A percentile compares a stretch with the other conserved stretches of the same genome.
Evolutionary conservation across 2,888 invertebrate species (phyloP).

Genomic region (Spisula subtruncata): DNA sequence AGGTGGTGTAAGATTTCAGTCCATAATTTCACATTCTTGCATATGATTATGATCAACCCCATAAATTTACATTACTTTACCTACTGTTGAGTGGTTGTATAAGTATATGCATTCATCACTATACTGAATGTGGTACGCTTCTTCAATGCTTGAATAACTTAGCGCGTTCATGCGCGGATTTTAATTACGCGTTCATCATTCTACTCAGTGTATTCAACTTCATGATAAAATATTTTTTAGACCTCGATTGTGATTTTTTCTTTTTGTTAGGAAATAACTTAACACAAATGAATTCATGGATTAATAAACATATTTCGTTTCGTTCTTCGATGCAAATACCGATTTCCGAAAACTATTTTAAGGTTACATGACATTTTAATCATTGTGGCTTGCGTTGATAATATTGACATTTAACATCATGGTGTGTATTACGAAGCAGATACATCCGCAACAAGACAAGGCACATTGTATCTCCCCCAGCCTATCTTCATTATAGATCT

Average conservation of each 20-base stretch:
- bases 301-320: background rate
- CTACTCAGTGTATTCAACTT: background rate
- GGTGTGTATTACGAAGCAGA: background rate
- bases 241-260: too few relatives aligned
- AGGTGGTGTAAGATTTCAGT: conserved; percentile 7
- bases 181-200: background rate
- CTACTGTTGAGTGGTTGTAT: background rate
- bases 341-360: background rate
- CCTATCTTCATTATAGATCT: too few relatives aligned
- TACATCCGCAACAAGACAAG: background rate
- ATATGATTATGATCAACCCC: conserved; percentile 13
- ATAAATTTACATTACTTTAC: conserved; percentile 13
- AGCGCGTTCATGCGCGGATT: background rate
- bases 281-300: too few relatives aligned
- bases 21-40: conserved; percentile 28
- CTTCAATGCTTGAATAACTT: background rate
- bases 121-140: background rate
- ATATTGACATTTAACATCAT: background rate
- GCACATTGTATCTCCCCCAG: background rate
- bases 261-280: too few relatives aligned
- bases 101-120: conserved; percentile 17
- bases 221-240: background rate
- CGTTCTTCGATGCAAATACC: background rate
- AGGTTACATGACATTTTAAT: background rate
- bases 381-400: background rate